A percentile compares a stretch with the other conserved stretches of the same genome.
Conservation (phyloP, 2,113 vertebrate species). For the Talpa occidentalis region DNA sequence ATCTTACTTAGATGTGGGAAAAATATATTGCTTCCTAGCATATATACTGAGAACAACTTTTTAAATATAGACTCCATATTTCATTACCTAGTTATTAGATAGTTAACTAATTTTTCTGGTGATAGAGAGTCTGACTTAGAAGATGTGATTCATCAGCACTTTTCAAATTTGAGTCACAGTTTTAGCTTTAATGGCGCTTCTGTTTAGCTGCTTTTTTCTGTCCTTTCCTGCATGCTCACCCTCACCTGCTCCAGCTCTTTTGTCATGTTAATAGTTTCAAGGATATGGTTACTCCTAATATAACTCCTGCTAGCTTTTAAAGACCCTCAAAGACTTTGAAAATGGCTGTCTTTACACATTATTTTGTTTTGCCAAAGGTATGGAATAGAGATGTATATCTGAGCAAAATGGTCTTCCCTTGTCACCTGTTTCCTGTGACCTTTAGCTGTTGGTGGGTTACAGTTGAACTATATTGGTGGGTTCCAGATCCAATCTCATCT, state of each 20-base stretch:
- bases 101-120: slow-evolving; percentile 1
- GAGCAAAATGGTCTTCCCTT: background rate
- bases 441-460: background rate
- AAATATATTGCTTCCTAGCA: background rate
- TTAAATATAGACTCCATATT: background rate
- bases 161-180: background rate
- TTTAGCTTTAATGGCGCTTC: background rate
- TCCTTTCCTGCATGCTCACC: background rate
- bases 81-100: background rate
- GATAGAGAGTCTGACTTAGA: background rate
- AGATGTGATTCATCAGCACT: background rate
- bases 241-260: background rate
- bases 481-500: background rate
- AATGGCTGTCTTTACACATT: background rate
- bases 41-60: background rate
- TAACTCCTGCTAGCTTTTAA: background rate
- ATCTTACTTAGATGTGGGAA: background rate
- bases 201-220: background rate
- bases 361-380: background rate
- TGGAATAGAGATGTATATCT: background rate
- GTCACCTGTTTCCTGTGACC: background rate
- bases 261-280: background rate
- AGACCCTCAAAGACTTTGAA: slow-evolving; percentile 19
- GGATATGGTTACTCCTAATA: background rate
- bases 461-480: background rate